A percentile compares a stretch with the other conserved stretches of the same genome.
Conservation (phyloP, 2,113 vertebrate genomes). For the Elanus axillaris region DNA sequence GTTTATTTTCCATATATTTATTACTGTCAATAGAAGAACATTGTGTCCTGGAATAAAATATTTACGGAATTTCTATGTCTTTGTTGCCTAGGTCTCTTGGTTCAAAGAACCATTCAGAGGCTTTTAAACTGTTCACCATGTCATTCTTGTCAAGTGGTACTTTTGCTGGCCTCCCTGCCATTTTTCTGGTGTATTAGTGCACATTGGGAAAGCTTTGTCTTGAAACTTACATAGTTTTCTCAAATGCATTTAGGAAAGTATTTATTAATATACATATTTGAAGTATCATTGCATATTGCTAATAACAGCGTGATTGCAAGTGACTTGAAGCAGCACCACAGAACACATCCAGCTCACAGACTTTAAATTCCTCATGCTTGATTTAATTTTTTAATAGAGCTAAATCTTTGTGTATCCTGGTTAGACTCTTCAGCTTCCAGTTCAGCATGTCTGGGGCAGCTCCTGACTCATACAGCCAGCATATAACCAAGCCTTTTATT, state of each 20-base stretch:
- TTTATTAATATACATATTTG: not conserved
- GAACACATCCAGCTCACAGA: not conserved
- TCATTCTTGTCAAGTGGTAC: not conserved
- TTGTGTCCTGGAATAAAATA: not conserved
- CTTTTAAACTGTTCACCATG: not conserved
- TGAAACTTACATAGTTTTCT: not conserved
- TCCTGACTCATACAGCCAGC: not conserved
- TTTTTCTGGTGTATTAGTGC: not conserved
- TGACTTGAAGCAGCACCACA: not conserved
- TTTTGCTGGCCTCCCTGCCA: not conserved
- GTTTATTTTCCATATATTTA: not conserved
- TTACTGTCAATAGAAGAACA: not conserved
- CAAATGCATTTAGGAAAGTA: not conserved
- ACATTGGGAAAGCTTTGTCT: not conserved
- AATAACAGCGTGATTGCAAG: not conserved
- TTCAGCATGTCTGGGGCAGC: not conserved
- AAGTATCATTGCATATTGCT: not conserved
- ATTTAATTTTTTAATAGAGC: not conserved
- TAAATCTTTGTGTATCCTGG: not conserved
- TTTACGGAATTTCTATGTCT: not conserved
- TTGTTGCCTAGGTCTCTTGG: not conserved
- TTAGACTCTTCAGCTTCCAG: not conserved
- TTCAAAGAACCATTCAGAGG: not conserved
- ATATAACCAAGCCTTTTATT: not conserved
- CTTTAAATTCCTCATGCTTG: not conserved